A percentile compares a stretch with the other conserved stretches of the same genome.
phyloP scores from a whole-genome alignment of 1,140 invertebrate genomes.

The Solenopsis fugax region DNA sequence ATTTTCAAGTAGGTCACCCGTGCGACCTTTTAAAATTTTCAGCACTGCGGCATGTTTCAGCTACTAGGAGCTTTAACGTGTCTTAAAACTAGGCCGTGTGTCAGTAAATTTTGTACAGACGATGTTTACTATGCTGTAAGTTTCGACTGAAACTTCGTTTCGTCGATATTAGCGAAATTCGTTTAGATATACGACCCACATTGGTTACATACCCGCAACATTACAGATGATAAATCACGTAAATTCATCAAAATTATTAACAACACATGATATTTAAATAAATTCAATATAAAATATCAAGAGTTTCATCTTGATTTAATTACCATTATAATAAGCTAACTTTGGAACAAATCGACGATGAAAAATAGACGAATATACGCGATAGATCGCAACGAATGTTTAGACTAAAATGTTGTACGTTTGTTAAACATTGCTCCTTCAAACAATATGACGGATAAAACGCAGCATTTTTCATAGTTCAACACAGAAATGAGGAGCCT shows the following conservation, averaged over 20 bases:
- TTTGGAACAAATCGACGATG: not conserved
- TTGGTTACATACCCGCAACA: not conserved
- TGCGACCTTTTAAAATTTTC: constrained; percentile 48
- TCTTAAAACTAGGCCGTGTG: constrained; percentile 12
- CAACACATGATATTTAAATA: not conserved
- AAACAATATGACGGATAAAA: constrained; percentile 29
- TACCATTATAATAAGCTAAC: constrained; percentile 7
- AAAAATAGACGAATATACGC: constrained; percentile 1
- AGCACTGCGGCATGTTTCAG: constrained; percentile 25
- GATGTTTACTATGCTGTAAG: not conserved
- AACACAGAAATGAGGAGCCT: not conserved
- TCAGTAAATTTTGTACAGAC: constrained; percentile 7
- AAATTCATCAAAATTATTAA: not conserved
- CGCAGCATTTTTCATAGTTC: not conserved
- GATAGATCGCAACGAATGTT: constrained; percentile 3
- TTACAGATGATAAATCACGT: constrained; percentile 29
- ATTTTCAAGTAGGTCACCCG: constrained; percentile 70
- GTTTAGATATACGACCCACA: not conserved
- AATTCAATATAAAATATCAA: not conserved
- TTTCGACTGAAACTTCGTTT: not conserved
- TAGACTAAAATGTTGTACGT: not conserved
- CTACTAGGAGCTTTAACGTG: constrained; percentile 13
- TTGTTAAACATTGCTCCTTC: not conserved
- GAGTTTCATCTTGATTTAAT: not conserved
- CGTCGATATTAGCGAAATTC: not conserved